These are phyloP conservation scores for Eleutherodactylus coqui DNA, from an alignment of 2,797 vertebrate species.

Conservation along the genomic window DNA sequence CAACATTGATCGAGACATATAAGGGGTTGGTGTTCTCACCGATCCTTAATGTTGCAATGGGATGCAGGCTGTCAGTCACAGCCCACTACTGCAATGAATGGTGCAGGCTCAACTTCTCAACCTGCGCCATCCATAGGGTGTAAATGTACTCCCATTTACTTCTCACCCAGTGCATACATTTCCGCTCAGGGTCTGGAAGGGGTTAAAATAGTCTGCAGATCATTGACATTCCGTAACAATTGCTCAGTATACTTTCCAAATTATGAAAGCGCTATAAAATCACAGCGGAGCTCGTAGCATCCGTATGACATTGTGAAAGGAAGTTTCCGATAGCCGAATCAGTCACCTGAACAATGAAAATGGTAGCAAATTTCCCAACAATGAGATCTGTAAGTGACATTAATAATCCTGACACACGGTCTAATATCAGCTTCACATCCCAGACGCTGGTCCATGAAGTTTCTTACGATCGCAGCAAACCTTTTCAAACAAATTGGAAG, in stretches of 20 bases:
- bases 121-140: no score
- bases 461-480: slow-evolving; percentile 33
- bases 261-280: background rate
- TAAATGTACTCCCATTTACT: no score
- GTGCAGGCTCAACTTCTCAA: no score
- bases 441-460: slow-evolving; percentile 32
- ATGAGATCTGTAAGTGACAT: slow-evolving; percentile 28
- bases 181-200: no score
- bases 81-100: no score
- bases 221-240: no score
- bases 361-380: background rate
- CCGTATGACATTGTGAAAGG: background rate
- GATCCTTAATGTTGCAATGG: no score
- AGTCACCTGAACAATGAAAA: slow-evolving; percentile 25
- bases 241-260: background rate
- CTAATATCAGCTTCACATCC: slow-evolving; percentile 26
- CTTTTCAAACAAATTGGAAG: slow-evolving; percentile 35
- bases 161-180: no score
- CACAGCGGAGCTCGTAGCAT: background rate
- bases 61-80: no score
- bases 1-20: no score
- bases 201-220: background rate
- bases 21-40: no score
- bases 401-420: slow-evolving; percentile 43
- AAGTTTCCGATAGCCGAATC: background rate